Conservation (phyloP, 2,888 invertebrate genomes). For the Pseudococcus viburni region DNA sequence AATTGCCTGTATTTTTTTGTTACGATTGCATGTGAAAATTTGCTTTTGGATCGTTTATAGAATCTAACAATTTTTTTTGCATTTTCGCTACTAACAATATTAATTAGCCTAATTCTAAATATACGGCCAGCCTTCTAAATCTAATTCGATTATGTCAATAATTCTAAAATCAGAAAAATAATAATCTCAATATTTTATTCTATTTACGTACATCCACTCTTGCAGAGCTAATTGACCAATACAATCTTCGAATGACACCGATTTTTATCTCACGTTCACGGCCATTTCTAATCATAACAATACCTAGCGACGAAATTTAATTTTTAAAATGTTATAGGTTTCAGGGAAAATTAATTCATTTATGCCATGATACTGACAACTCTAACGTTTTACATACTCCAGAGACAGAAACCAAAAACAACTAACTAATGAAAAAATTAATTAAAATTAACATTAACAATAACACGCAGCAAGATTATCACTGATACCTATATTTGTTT, state of each 20-base stretch:
- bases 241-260: not conserved
- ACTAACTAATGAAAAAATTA: slow-evolving; percentile 29
- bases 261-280: slow-evolving; percentile 9
- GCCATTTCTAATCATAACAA: not conserved
- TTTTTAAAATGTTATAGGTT: slow-evolving; percentile 16
- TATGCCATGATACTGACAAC: not conserved
- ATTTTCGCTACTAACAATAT: too few relatives aligned
- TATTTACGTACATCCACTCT: too few relatives aligned
- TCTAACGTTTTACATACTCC: not conserved
- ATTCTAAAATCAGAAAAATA: too few relatives aligned
- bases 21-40: too few relatives aligned
- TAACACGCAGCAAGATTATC: not conserved
- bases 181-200: too few relatives aligned
- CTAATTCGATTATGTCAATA: too few relatives aligned
- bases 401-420: slow-evolving; percentile 36
- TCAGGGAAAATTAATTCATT: slow-evolving; percentile 14
- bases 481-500: slow-evolving; percentile 59
- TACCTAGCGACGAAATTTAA: not conserved
- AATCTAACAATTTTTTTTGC: too few relatives aligned
- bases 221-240: not conserved
- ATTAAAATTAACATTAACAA: not conserved
- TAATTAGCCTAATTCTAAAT: too few relatives aligned
- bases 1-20: too few relatives aligned
- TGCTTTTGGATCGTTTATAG: too few relatives aligned
- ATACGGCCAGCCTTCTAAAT: too few relatives aligned